Base-by-base conservation (phyloP, 2,888 invertebrate species). In the Thyatira batis region DNA sequence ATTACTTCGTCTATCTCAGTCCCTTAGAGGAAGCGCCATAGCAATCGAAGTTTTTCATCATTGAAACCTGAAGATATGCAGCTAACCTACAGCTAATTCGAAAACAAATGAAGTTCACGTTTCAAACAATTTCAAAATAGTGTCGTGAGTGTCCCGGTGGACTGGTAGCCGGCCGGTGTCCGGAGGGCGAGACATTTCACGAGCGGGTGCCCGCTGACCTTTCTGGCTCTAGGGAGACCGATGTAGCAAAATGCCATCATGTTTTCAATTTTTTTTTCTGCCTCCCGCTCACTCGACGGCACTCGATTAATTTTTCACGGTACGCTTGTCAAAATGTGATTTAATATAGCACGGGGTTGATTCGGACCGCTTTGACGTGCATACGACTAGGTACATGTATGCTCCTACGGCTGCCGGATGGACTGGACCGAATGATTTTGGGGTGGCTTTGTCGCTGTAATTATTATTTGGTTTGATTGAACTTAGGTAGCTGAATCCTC, bases 271-370 rank as follows among this genome's bases (percentile, higher is more conserved):
- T 80, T 78, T n/a, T 85, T 89, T 88, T 85, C 82, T 78, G 69
- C 78, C 73, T 73, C 75, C 77, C 78, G 78, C 76, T 75, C 82
- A 85, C 84, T 85, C 86, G 77, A 87, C 87, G 89, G 83, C 85
- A 90, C 87, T 89, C 89, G 91, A 91, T 91, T 90, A 91, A 90
- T 92, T 91, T 87, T 90, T 87, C 92, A 92, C 87, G 91, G 90
- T 88, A 88, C 90, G 89, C 89, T 88, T 91, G 91, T 92, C 90
- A 91, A 90, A 89, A 92, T 87, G 86, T 89, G 91, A 92, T 92
- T 92, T 89, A 87, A 89, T 89, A 87, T 80, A 77, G 80, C 72
- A 70, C 78, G 81, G 86, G 87, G 87, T 79, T 73, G 78, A 71
- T 71, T 76, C 72, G 69, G 70, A 75, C 65, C 69, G 84, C 90